Evolutionary conservation across 2,888 invertebrate genomes (phyloP).

Genomic region (Drosophila mettleri): DNA sequence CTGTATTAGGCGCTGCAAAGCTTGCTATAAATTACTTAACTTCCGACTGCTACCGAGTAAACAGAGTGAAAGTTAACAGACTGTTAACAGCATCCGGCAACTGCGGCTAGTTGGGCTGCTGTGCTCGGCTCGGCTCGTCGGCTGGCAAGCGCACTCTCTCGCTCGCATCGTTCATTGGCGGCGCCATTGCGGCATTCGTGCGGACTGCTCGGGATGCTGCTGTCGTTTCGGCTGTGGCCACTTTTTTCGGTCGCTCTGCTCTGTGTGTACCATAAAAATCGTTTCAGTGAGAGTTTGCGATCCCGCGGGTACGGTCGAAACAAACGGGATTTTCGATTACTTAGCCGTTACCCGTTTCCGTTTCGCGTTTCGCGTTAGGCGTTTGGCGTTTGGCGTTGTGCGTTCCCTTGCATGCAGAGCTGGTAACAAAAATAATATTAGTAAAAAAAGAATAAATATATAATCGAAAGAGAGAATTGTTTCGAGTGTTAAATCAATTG

Average conservation of each 20-base stretch:
- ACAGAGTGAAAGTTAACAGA: conserved; percentile 22
- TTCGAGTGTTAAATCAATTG: conserved; percentile 32
- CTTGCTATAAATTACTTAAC: conserved; percentile 44
- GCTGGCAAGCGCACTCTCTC: conserved; percentile 38
- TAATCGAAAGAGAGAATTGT: conserved; percentile 18
- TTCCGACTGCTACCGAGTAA: conserved; percentile 2
- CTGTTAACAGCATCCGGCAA: conserved; percentile 40
- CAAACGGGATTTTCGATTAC: conserved; percentile 72
- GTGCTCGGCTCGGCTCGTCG: conserved; percentile 46
- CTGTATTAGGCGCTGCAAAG: conserved; percentile 14
- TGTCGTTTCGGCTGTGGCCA: conserved; percentile 32
- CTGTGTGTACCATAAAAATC: conserved; percentile 84
- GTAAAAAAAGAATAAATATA: conserved; percentile 19
- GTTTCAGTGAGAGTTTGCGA: conserved; percentile 85
- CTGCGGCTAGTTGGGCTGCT: conserved; percentile 42
- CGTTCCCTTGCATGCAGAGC: conserved; percentile 28
- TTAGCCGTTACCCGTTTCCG: conserved; percentile 33
- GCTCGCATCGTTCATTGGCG: conserved; percentile 54
- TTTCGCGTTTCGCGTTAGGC: conserved; percentile 40
- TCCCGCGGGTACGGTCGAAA: conserved; percentile 85
- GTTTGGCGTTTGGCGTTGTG: conserved; percentile 1
- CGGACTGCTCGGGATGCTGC: conserved; percentile 60
- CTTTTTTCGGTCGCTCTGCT: conserved; percentile 53
- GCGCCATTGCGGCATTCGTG: conserved; percentile 26
- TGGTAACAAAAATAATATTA: conserved; percentile 21